Percentiles rank a stretch among this genome's conserved stretches.
Evolutionary conservation across 2,113 vertebrate species (phyloP).

Genomic region (Tragelaphus strepsiceros): DNA sequence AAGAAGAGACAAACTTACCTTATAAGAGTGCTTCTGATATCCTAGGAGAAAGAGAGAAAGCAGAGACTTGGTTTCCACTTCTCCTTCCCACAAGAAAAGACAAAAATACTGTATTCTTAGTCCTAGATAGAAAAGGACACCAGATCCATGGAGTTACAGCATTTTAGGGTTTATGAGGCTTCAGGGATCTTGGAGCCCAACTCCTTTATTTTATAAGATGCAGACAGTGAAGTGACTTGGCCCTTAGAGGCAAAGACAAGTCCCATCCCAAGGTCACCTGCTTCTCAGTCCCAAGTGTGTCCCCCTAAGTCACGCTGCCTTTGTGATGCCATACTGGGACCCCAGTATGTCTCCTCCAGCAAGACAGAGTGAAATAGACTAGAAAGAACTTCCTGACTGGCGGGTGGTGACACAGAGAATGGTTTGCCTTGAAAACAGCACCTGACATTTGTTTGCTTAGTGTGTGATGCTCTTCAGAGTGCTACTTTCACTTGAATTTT

Average conservation of each 20-base stretch:
- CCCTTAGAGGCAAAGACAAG: background rate
- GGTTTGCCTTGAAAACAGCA: background rate
- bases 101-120: background rate
- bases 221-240: background rate
- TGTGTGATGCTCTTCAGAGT: background rate
- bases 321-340: background rate
- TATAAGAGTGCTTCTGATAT: slow-evolving; percentile 68
- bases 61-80: background rate
- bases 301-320: background rate
- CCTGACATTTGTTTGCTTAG: background rate
- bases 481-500: background rate
- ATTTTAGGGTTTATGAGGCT: background rate
- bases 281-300: background rate
- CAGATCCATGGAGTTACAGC: background rate
- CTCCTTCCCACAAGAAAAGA: background rate
- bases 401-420: background rate
- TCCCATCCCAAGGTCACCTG: background rate
- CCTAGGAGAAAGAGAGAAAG: slow-evolving; percentile 39
- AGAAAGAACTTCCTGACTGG: background rate
- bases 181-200: background rate
- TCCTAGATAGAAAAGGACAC: background rate
- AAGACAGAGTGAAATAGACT: background rate
- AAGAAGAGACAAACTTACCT: slow-evolving; percentile 22
- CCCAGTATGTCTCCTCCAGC: background rate
- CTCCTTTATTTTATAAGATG: background rate